phyloP scores from a whole-genome alignment of 2,797 vertebrate genomes.

The Xerus rutilus region DNA sequence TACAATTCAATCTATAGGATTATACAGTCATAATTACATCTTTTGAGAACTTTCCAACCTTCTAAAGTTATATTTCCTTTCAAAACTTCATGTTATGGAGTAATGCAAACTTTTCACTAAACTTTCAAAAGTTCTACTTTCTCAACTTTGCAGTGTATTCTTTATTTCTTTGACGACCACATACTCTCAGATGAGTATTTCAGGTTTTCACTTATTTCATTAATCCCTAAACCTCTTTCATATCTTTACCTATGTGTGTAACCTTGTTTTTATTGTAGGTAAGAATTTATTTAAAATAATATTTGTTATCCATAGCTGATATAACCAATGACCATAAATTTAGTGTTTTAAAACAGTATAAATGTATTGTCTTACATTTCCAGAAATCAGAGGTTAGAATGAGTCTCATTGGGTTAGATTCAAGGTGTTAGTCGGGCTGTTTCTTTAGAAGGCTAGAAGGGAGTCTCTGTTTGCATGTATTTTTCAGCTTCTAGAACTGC shows the following conservation, averaged over 20 bases:
- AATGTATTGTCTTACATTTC: background rate
- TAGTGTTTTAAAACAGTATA: background rate
- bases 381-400: background rate
- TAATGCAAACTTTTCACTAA: conserved; percentile 79
- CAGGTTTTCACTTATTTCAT: conserved; percentile 36
- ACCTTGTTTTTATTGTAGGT: background rate
- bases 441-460: background rate
- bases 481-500: background rate
- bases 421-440: background rate
- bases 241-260: background rate
- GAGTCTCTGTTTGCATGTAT: background rate
- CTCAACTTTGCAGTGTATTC: conserved; percentile 51
- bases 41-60: conserved; percentile 86
- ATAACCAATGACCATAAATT: background rate
- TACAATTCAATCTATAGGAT: conserved; percentile 86
- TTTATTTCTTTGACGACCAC: conserved; percentile 50
- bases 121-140: conserved; percentile 81
- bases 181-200: background rate
- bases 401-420: background rate
- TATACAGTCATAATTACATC: conserved; percentile 86
- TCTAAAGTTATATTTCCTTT: conserved; percentile 85
- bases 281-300: background rate
- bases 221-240: background rate
- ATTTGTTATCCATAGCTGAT: background rate
- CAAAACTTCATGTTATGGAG: conserved; percentile 83